Evolutionary conservation across 2,797 vertebrate genomes (phyloP).

Genomic region (Anguilla pacifica): DNA sequence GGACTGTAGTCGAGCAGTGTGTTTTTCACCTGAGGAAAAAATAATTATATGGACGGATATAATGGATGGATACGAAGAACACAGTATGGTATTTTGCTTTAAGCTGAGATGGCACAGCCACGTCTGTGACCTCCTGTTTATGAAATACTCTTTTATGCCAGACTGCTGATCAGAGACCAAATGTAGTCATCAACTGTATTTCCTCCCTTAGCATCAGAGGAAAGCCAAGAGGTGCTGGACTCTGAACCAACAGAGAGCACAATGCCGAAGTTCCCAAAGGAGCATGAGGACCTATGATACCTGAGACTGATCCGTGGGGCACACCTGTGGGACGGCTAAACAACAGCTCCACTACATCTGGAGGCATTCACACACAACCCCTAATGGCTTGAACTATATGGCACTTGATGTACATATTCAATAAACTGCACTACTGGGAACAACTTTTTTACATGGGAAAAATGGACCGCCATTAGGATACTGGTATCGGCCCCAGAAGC

Average conservation of each 20-base stretch:
- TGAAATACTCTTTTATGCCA: neutral
- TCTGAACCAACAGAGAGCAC: slow-evolving; percentile 26
- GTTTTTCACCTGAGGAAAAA: neutral
- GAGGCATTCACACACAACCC: slow-evolving; percentile 20
- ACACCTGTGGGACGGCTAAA: neutral
- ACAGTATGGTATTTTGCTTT: neutral
- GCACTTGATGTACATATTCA: slow-evolving; percentile 54
- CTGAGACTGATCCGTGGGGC: neutral
- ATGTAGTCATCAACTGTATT: neutral
- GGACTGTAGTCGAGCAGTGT: neutral
- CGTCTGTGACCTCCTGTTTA: neutral
- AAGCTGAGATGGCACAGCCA: neutral
- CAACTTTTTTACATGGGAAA: slow-evolving; percentile 40
- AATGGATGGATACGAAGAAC: neutral
- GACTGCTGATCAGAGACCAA: neutral
- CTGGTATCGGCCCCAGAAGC: slow-evolving; percentile 43
- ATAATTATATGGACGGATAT: neutral
- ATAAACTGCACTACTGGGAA: slow-evolving; percentile 37
- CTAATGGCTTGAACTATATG: slow-evolving; percentile 39
- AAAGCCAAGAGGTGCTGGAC: slow-evolving; percentile 40
- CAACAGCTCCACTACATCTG: slow-evolving; percentile 1
- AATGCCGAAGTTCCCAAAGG: slow-evolving; percentile 39
- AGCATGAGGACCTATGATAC: slow-evolving; percentile 67
- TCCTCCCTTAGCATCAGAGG: slow-evolving; percentile 44
- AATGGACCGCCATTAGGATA: slow-evolving; percentile 38